Percentiles rank a stretch among this genome's conserved stretches.
Conservation (phyloP, 1,140 invertebrate species). For the Zaprionus africanus region DNA sequence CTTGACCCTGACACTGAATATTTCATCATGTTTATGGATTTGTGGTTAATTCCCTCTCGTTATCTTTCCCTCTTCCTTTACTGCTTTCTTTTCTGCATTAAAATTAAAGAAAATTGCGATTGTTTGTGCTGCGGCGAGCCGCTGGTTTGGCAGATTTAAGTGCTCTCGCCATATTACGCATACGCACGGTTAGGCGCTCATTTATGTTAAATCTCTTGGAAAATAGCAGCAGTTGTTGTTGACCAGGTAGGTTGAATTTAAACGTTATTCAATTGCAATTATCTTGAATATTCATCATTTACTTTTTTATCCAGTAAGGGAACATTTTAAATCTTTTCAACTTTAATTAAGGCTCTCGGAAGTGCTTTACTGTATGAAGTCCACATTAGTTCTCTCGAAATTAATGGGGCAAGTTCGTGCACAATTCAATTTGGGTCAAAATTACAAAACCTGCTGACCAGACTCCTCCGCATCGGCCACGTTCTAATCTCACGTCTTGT, state of each 20-base stretch:
- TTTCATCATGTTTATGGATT: constrained; percentile 38
- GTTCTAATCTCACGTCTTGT: constrained; percentile 10
- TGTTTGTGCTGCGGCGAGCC: constrained; percentile 45
- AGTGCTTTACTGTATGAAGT: neutral
- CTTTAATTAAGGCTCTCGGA: neutral
- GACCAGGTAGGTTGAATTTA: too few relatives aligned
- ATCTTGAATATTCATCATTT: neutral
- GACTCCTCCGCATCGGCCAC: neutral
- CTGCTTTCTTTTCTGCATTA: constrained; percentile 31
- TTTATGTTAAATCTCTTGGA: constrained; percentile 56
- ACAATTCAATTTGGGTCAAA: constrained; percentile 41
- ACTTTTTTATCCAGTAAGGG: neutral
- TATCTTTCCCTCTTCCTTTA: neutral
- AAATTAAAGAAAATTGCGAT: constrained; percentile 18
- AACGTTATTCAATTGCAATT: constrained; percentile 5
- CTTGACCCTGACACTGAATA: constrained; percentile 76
- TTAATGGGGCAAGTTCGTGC: constrained; percentile 36
- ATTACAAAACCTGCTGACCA: constrained; percentile 27
- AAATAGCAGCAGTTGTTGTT: neutral
- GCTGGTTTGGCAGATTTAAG: constrained; percentile 10
- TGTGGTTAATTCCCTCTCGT: constrained; percentile 1
- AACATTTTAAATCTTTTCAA: too few relatives aligned
- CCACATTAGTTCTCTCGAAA: constrained; percentile 7
- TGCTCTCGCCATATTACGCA: constrained; percentile 55
- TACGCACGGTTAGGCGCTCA: constrained; percentile 63